phyloP scores from a whole-genome alignment of 1,140 invertebrate genomes.

The Orius insidiosus region DNA sequence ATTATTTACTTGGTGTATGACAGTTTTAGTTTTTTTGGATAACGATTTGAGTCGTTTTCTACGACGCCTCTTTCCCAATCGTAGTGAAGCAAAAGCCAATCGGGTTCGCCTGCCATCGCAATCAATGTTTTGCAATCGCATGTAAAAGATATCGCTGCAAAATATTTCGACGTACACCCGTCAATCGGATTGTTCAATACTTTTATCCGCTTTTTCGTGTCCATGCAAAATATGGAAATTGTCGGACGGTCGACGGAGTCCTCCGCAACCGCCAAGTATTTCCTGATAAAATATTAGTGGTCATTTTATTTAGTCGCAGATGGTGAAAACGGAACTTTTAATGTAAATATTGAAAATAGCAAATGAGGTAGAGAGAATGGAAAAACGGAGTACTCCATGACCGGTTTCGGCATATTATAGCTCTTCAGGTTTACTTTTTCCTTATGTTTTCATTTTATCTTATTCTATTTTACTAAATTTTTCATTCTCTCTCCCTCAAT shows the following conservation, averaged over 20 bases:
- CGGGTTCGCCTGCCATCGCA: conserved; percentile 57
- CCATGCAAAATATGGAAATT: conserved; percentile 46
- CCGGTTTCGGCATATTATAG: too few relatives aligned
- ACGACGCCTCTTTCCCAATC: conserved; percentile 72
- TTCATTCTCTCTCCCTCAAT: neutral
- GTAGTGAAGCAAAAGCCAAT: conserved; percentile 63
- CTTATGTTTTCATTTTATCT: too few relatives aligned
- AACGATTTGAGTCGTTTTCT: conserved; percentile 52
- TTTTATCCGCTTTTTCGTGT: conserved; percentile 39
- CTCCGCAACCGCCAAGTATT: conserved; percentile 33
- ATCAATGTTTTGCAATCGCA: conserved; percentile 60
- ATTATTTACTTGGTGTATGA: neutral
- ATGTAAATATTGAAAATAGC: too few relatives aligned
- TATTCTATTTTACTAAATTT: neutral
- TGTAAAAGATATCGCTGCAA: conserved; percentile 56
- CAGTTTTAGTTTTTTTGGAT: conserved; percentile 24
- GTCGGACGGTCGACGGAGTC: conserved; percentile 30
- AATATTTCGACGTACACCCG: conserved; percentile 30
- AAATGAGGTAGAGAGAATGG: too few relatives aligned
- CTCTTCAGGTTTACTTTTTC: too few relatives aligned
- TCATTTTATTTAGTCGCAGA: too few relatives aligned
- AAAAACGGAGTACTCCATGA: too few relatives aligned
- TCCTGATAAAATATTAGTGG: conserved; percentile 35
- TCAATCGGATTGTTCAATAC: conserved; percentile 38
- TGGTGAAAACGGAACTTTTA: too few relatives aligned